Evolutionary conservation across 2,888 invertebrate species (phyloP), one percentile per base, ranked within the genome.

Genomic region (Pardosa pseudoannulata): DNA sequence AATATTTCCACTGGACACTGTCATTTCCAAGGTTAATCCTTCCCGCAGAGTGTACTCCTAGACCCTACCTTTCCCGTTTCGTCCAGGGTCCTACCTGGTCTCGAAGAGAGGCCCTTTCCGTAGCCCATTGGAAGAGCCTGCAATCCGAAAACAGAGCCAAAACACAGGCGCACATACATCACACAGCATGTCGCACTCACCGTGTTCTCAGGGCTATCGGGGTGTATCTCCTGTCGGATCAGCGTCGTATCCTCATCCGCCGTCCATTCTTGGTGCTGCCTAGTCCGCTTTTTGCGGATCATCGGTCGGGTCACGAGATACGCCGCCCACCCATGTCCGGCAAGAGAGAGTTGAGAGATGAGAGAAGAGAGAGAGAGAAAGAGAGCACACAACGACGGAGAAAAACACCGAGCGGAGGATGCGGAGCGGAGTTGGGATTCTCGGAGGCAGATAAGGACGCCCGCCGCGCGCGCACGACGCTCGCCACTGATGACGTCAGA

Each of bases 271-370:
- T 56, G 19, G 9, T 46, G 46, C 56, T 56, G 73, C 56, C 68
- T 70, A 23, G 70, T 75, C 75, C 70, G 65, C 75, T 75, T 75
- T 68, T 80, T 79, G 64, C 79, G 79, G 79, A 72, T 70, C 67
- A 67, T 67, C 67, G 32, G 67, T 56, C 23, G 19, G 56, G 56
- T 56, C 56, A 56, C 23, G 56, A 56, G 56, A 23, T 56, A 19
- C 56, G 11, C 56, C 56, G 7, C 56, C 56, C 56, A 56, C 56
- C 56, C 56, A 56, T 56, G 23, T 19, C 23, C 23, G 5, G 16
- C 23, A 5, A 3, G 6, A 1, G 1, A 23, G 23, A 23, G 16
- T 5, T 2, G 16, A 11, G 11, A 11, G n/a, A n/a, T n/a, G 9
- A 46, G 13, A 46, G 16, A 3, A 23, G 23, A 56, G 23, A 23